Percentiles rank a stretch among this genome's conserved stretches.
Conservation (phyloP, 2,888 invertebrate species). For the Onthophagus sagittarius region DNA sequence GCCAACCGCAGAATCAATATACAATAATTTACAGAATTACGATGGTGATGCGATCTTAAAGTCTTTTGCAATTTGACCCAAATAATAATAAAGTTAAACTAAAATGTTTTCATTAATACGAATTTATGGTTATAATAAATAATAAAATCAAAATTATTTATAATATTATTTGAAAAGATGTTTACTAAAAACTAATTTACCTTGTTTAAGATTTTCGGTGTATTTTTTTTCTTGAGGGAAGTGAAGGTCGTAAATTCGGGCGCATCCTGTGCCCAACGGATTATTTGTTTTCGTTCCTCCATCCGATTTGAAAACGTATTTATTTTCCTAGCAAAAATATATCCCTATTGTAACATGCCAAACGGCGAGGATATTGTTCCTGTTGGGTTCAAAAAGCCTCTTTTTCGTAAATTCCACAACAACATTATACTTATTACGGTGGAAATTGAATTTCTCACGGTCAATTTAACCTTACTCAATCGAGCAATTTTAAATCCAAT, state of each 20-base stretch:
- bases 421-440: background rate
- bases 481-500: background rate
- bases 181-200: background rate
- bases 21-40: background rate
- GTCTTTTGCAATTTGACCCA: too few relatives aligned
- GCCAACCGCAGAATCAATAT: background rate
- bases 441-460: background rate
- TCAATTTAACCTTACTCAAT: background rate
- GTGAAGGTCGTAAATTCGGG: background rate
- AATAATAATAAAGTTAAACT: too few relatives aligned
- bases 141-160: too few relatives aligned
- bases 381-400: background rate
- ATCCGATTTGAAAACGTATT: background rate
- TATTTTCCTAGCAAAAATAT: background rate
- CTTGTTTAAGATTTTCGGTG: background rate
- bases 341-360: background rate
- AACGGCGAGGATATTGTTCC: background rate
- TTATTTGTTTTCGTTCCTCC: background rate
- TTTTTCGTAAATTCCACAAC: background rate
- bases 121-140: too few relatives aligned
- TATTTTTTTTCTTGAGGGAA: background rate
- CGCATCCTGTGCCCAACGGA: background rate
- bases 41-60: background rate
- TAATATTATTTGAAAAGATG: background rate
- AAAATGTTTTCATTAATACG: too few relatives aligned